These are phyloP conservation scores for Butastur rufipennis DNA, from an alignment of 2,113 vertebrate genomes.

Conservation along the genomic window DNA sequence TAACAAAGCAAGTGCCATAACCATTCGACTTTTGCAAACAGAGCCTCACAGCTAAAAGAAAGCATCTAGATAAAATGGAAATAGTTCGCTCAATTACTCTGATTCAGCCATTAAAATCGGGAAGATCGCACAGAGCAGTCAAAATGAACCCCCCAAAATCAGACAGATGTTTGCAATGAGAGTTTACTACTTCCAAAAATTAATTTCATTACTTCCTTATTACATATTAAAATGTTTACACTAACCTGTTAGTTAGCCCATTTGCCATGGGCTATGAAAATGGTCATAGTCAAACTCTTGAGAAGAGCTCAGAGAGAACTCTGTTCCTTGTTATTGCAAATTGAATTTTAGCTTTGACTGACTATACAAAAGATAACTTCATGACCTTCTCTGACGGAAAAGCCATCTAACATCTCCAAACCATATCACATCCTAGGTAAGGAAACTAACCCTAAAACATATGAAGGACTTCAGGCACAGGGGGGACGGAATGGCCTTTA, in stretches of 20 bases:
- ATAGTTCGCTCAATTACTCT: not conserved
- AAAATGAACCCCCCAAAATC: not conserved
- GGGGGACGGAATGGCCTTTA: not conserved
- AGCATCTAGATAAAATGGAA: not conserved
- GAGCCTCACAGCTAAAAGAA: not conserved
- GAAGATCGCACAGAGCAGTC: not conserved
- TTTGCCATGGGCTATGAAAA: not conserved
- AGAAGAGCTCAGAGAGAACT: not conserved
- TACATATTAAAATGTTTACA: not conserved
- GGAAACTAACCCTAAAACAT: not conserved
- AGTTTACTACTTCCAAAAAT: not conserved
- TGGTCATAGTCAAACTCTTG: not conserved
- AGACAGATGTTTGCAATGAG: not conserved
- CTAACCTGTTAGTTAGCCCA: not conserved
- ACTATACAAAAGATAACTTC: not conserved
- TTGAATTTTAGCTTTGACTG: not conserved
- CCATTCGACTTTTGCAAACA: not conserved
- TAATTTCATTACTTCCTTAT: not conserved
- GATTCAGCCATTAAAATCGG: not conserved
- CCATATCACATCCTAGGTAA: not conserved
- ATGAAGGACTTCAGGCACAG: not conserved
- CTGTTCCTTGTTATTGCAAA: not conserved
- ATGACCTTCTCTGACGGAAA: not conserved
- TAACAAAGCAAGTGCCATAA: slow-evolving; percentile 52
- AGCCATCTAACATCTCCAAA: not conserved